These are phyloP conservation scores for Poecilia picta DNA, from an alignment of 2,797 vertebrate genomes.

Conservation along the genomic window DNA sequence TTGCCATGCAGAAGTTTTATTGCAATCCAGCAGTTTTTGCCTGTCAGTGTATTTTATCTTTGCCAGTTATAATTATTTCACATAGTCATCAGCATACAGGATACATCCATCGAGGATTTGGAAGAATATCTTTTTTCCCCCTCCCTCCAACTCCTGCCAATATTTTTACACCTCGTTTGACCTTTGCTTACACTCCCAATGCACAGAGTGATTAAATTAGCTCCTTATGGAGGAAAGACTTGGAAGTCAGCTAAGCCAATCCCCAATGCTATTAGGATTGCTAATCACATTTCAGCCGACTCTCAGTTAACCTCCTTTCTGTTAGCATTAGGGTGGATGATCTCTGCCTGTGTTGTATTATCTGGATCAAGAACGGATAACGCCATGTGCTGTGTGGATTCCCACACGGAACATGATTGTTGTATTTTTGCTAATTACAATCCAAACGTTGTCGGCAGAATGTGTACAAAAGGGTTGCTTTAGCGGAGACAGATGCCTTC, in stretches of 20 bases:
- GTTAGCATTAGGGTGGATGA: conserved; percentile 58
- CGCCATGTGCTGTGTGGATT: background rate
- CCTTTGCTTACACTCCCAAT: background rate
- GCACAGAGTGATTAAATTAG: conserved; percentile 17
- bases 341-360: conserved; percentile 41
- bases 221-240: conserved; percentile 24
- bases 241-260: conserved; percentile 41
- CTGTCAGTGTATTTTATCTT: background rate
- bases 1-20: background rate
- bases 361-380: conserved; percentile 57
- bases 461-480: background rate
- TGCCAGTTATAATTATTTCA: background rate
- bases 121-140: background rate
- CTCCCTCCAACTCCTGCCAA: background rate
- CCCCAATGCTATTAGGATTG: conserved; percentile 31
- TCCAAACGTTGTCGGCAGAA: background rate
- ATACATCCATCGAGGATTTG: background rate
- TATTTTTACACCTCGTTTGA: background rate
- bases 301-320: conserved; percentile 41
- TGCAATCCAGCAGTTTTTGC: background rate
- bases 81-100: background rate
- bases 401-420: background rate
- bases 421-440: conserved; percentile 11
- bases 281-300: conserved; percentile 50
- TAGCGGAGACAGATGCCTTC: background rate